These are phyloP conservation scores for Carpatolechia fugitivella DNA, from an alignment of 2,888 invertebrate genomes.

Conservation along the genomic window DNA sequence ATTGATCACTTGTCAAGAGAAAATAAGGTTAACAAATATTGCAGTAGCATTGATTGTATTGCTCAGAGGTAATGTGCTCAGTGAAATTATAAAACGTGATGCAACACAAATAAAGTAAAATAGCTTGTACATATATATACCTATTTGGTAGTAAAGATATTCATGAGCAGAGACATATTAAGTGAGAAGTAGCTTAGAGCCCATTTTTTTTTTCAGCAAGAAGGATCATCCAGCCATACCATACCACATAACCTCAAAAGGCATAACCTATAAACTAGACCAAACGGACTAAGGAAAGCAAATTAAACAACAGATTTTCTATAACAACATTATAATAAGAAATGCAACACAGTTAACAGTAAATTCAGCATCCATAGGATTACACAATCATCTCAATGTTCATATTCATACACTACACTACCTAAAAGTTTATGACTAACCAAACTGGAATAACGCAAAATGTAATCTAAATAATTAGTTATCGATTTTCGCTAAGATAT, in stretches of 20 bases:
- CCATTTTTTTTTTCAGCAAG: no score
- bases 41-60: no score
- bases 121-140: no score
- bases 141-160: no score
- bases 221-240: not conserved
- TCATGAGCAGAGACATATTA: no score
- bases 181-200: no score
- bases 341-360: constrained; percentile 70
- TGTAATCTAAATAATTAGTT: constrained; percentile 63
- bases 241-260: constrained; percentile 12
- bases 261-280: constrained; percentile 7
- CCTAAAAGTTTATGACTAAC: constrained; percentile 50
- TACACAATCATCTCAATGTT: constrained; percentile 70
- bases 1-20: no score
- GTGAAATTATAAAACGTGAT: no score
- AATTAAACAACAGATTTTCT: constrained; percentile 39
- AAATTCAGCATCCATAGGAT: constrained; percentile 57
- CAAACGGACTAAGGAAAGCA: not conserved
- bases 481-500: constrained; percentile 96
- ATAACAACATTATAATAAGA: constrained; percentile 75
- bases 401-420: constrained; percentile 68
- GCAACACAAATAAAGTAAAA: no score
- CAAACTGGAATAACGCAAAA: constrained; percentile 55
- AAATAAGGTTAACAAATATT: no score
- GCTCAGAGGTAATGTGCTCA: no score